These are phyloP conservation scores for Platyrinchus mystaceus DNA, from an alignment of 2,797 vertebrate genomes.

Conservation along the genomic window DNA sequence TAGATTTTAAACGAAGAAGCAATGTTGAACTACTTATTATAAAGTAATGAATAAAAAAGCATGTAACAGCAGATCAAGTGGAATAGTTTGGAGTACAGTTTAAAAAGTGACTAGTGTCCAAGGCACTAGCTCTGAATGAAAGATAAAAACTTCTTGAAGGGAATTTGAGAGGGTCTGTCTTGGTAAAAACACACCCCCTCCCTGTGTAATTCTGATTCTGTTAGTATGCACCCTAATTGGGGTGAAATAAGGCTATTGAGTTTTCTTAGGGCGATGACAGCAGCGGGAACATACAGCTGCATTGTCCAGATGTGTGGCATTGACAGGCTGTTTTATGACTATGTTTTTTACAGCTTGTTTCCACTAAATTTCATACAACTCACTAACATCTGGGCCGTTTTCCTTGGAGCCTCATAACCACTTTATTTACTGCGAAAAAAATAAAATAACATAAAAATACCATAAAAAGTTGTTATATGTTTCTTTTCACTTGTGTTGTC, in stretches of 20 bases:
- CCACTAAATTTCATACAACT: slow-evolving; percentile 81
- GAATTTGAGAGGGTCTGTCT: neutral
- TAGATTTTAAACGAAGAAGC: neutral
- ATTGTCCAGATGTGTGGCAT: slow-evolving; percentile 82
- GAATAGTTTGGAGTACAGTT: neutral
- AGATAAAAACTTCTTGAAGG: slow-evolving; percentile 61
- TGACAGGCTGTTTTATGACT: slow-evolving; percentile 79
- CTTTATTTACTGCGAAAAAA: slow-evolving; percentile 80
- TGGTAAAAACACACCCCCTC: neutral
- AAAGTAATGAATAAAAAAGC: neutral
- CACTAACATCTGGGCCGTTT: slow-evolving; percentile 79
- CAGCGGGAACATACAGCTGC: slow-evolving; percentile 77
- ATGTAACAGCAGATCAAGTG: neutral
- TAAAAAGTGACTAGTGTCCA: neutral
- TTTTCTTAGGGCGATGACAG: slow-evolving; percentile 79
- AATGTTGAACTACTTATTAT: neutral
- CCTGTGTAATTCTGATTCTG: slow-evolving; percentile 52
- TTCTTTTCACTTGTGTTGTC: slow-evolving; percentile 69
- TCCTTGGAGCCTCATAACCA: slow-evolving; percentile 78
- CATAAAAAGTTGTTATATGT: slow-evolving; percentile 69
- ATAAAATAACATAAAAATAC: slow-evolving; percentile 75
- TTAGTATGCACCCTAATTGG: slow-evolving; percentile 79
- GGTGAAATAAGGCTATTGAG: slow-evolving; percentile 81
- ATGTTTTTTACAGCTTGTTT: slow-evolving; percentile 83
- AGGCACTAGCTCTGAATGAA: slow-evolving; percentile 9